These are phyloP conservation scores for Lingula anatina DNA, from an alignment of 2,888 invertebrate genomes.

Conservation along the genomic window DNA sequence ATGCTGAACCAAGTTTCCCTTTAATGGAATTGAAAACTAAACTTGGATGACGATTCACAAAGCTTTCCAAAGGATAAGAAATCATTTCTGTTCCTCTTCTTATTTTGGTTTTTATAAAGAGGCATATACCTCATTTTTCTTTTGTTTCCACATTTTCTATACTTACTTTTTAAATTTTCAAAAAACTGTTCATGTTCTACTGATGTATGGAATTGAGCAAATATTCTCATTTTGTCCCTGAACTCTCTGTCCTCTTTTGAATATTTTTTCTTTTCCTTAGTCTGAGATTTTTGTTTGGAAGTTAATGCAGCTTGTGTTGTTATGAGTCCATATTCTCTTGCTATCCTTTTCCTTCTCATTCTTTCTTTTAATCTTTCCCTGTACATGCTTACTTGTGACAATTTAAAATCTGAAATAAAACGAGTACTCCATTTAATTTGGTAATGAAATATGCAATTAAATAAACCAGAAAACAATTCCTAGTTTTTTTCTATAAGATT, in stretches of 20 bases:
- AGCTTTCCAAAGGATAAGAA: too few species aligned
- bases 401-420: background rate
- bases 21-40: too few species aligned
- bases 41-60: too few species aligned
- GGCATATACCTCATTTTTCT: too few species aligned
- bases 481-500: too few species aligned
- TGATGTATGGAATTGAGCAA: conserved; percentile 82
- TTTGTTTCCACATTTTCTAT: too few species aligned
- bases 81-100: too few species aligned
- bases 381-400: conserved; percentile 80
- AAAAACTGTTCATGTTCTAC: conserved; percentile 78
- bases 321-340: conserved; percentile 84
- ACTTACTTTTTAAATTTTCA: conserved; percentile 58
- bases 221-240: conserved; percentile 76
- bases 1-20: too few species aligned
- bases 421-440: background rate
- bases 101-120: too few species aligned
- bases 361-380: conserved; percentile 61
- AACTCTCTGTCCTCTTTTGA: conserved; percentile 71
- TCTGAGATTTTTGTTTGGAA: conserved; percentile 59
- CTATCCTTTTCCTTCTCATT: conserved; percentile 81
- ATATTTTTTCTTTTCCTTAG: conserved; percentile 60
- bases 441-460: too few species aligned
- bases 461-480: too few species aligned
- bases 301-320: conserved; percentile 72